Evolutionary conservation across 1,140 invertebrate species (phyloP).

Genomic region (Apis dorsata): DNA sequence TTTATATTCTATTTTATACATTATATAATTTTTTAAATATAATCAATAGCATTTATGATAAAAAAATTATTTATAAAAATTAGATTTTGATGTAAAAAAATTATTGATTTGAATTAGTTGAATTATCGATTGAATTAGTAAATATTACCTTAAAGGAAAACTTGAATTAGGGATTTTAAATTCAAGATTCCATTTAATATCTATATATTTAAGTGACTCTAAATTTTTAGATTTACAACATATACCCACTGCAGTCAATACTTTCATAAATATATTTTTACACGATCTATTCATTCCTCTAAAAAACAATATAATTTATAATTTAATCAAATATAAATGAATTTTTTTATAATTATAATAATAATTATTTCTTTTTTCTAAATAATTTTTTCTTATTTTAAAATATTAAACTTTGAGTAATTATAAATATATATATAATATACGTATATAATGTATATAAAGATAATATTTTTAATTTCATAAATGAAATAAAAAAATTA

Average conservation of each 20-base stretch:
- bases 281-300: slow-evolving; percentile 34
- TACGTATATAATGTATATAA: too few relatives aligned
- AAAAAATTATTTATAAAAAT: neutral
- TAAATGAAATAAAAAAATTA: too few relatives aligned
- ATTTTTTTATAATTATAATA: too few relatives aligned
- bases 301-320: neutral
- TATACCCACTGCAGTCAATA: slow-evolving; percentile 33
- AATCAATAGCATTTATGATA: neutral
- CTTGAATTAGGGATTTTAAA: slow-evolving; percentile 17
- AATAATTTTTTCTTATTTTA: too few relatives aligned
- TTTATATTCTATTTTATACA: neutral
- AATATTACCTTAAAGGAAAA: slow-evolving; percentile 35
- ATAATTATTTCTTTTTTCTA: too few relatives aligned
- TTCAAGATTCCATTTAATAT: slow-evolving; percentile 19
- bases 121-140: neutral
- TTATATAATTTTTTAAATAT: neutral
- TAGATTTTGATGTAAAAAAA: neutral
- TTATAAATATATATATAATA: neutral
- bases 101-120: too few relatives aligned
- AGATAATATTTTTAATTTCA: neutral
- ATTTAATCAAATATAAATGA: too few relatives aligned
- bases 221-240: slow-evolving; percentile 46
- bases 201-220: neutral
- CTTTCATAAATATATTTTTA: slow-evolving; percentile 33
- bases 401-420: too few relatives aligned